Evolutionary conservation across 2,113 vertebrate species (phyloP).

Genomic region (Potamarius usumacintae): DNA sequence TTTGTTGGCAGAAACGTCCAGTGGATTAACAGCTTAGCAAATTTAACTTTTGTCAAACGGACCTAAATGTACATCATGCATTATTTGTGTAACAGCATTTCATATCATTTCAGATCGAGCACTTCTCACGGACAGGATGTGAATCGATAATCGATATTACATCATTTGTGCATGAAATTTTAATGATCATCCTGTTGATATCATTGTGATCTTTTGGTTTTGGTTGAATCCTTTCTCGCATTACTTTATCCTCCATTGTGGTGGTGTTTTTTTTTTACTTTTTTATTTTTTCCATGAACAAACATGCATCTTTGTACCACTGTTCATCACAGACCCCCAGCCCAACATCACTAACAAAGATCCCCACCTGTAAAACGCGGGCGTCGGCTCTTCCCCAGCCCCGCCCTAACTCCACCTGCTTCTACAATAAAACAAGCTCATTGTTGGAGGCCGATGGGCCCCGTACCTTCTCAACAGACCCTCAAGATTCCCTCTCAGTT

Average conservation of each 20-base stretch:
- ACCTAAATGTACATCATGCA: background rate
- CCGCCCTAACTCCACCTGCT: slow-evolving; percentile 77
- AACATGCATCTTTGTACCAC: slow-evolving; percentile 56
- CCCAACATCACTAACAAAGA: slow-evolving; percentile 84
- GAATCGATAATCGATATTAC: background rate
- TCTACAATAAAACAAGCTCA: slow-evolving; percentile 69
- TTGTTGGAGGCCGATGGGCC: slow-evolving; percentile 73
- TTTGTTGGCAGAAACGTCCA: background rate
- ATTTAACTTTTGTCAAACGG: background rate
- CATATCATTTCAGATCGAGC: background rate
- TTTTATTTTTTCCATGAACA: slow-evolving; percentile 28
- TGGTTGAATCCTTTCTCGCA: background rate
- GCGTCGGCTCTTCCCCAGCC: slow-evolving; percentile 72
- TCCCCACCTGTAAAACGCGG: slow-evolving; percentile 83
- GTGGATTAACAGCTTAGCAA: background rate
- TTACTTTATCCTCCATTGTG: background rate
- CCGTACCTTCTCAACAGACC: slow-evolving; percentile 74
- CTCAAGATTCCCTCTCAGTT: slow-evolving; percentile 68
- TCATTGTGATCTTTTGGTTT: slow-evolving; percentile 8
- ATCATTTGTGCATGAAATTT: background rate
- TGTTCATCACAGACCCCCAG: slow-evolving; percentile 79
- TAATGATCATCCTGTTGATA: background rate
- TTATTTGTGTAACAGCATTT: background rate
- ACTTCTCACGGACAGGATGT: background rate
- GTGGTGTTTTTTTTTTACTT: background rate